Conservation (phyloP, 1,140 invertebrate species). For the Aphelinus certus region DNA sequence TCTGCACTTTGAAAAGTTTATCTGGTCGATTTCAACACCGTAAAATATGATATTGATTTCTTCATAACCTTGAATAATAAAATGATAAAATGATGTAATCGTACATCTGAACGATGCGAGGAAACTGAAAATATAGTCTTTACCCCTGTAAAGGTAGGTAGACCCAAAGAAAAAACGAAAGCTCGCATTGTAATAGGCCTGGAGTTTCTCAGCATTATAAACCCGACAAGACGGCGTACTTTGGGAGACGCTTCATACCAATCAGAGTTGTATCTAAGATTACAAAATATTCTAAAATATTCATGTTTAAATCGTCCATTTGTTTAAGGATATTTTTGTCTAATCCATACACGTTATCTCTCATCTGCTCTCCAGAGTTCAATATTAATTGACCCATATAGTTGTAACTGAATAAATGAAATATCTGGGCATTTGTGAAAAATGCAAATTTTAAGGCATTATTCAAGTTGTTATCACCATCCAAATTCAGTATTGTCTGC, state of each 20-base stretch:
- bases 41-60: conserved; percentile 39
- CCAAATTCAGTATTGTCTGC: conserved; percentile 28
- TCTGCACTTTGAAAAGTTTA: background rate
- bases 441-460: conserved; percentile 13
- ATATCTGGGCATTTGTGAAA: conserved; percentile 8
- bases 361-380: background rate
- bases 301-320: background rate
- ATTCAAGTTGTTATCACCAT: background rate
- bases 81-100: background rate
- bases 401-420: conserved; percentile 27
- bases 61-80: conserved; percentile 37
- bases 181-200: conserved; percentile 17
- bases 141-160: conserved; percentile 28
- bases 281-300: background rate
- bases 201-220: conserved; percentile 23
- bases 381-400: conserved; percentile 12
- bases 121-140: background rate
- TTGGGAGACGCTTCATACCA: conserved; percentile 17
- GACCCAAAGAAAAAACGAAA: background rate
- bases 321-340: background rate
- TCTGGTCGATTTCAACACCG: conserved; percentile 17
- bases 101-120: background rate
- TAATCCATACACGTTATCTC: conserved; percentile 8
- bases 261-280: conserved; percentile 27
- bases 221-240: conserved; percentile 13